phyloP scores from a whole-genome alignment of 2,113 vertebrate genomes.

The Hydrochoerus hydrochaeris region DNA sequence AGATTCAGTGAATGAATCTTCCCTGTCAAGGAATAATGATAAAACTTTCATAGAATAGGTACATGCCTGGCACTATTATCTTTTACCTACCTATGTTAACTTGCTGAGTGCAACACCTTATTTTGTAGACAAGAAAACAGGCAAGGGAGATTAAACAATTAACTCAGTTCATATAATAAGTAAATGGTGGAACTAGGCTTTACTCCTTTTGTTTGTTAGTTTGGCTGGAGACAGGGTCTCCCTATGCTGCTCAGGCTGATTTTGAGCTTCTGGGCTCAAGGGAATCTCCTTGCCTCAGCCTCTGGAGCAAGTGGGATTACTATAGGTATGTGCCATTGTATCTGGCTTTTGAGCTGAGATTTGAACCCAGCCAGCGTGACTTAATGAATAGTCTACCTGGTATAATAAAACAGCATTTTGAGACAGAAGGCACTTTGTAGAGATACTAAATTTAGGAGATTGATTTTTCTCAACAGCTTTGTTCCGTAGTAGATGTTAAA shows the following conservation, averaged over 20 bases:
- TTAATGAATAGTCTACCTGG: neutral
- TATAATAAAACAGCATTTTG: neutral
- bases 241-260: neutral
- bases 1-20: neutral
- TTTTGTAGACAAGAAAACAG: neutral
- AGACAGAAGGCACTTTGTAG: constrained; percentile 1
- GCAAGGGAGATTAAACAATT: neutral
- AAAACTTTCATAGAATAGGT: constrained; percentile 25
- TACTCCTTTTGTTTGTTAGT: neutral
- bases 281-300: neutral
- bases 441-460: neutral
- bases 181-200: neutral
- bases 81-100: neutral
- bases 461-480: neutral
- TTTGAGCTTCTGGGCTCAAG: neutral
- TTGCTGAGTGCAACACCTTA: neutral
- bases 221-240: neutral
- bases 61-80: neutral
- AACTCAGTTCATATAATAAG: neutral
- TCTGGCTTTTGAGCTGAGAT: neutral
- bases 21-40: constrained; percentile 14
- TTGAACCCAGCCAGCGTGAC: neutral
- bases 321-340: neutral
- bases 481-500: constrained; percentile 35
- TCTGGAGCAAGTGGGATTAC: too few relatives aligned